Percentiles rank a stretch among this genome's conserved stretches.
Evolutionary conservation across 1,140 invertebrate genomes (phyloP).

Genomic region (Geopemphigus sp.): DNA sequence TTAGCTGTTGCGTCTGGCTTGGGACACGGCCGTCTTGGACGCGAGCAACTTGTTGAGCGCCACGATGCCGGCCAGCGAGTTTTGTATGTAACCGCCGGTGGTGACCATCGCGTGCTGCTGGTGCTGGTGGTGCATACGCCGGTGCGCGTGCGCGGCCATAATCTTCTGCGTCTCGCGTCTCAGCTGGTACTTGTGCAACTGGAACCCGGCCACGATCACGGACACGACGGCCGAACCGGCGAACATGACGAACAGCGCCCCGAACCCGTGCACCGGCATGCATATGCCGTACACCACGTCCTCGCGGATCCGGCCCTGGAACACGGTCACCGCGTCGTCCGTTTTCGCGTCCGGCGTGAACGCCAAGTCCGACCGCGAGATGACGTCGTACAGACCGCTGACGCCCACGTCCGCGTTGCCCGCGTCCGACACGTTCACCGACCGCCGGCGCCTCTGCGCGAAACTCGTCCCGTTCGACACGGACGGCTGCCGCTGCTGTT

Average conservation of each 20-base stretch:
- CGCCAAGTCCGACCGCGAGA: constrained; percentile 86
- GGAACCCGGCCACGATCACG: constrained; percentile 72
- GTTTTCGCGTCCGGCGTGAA: constrained; percentile 77
- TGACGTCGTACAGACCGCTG: constrained; percentile 84
- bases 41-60: constrained; percentile 63
- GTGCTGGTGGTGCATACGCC: constrained; percentile 55
- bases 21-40: constrained; percentile 8
- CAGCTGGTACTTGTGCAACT: constrained; percentile 71
- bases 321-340: constrained; percentile 75
- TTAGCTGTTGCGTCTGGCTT: constrained; percentile 36
- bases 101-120: constrained; percentile 55
- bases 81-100: constrained; percentile 54
- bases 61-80: constrained; percentile 70
- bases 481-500: not conserved
- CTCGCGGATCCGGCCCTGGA: constrained; percentile 80
- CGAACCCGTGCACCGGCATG: constrained; percentile 82
- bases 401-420: constrained; percentile 82
- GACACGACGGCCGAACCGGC: constrained; percentile 80
- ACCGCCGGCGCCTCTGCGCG: constrained; percentile 58
- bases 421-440: constrained; percentile 69
- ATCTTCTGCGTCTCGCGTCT: constrained; percentile 63
- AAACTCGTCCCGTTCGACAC: not conserved
- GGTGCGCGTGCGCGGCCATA: constrained; percentile 56
- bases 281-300: constrained; percentile 90
- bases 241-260: constrained; percentile 80